Evolutionary conservation across 2,113 vertebrate genomes (phyloP).

Genomic region (Ibidorhyncha struthersii): DNA sequence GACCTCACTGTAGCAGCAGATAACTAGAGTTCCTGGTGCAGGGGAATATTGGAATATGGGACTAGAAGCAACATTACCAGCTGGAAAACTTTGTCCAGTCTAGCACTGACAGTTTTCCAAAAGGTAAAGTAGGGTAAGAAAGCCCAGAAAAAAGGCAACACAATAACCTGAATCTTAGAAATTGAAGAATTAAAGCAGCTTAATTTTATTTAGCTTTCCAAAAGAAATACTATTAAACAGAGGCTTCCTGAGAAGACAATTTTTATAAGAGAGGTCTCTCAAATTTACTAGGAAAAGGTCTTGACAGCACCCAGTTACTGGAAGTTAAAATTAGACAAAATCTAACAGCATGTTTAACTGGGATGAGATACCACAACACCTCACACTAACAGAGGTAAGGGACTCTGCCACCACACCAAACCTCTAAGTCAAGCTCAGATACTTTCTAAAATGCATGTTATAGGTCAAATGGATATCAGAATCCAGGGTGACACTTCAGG

Average conservation of each 20-base stretch:
- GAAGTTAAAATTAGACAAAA: not conserved
- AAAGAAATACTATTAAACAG: not conserved
- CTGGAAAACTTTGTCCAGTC: not conserved
- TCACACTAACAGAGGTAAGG: not conserved
- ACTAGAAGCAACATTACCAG: not conserved
- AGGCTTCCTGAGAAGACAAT: not conserved
- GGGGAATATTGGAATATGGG: not conserved
- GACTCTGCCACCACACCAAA: not conserved
- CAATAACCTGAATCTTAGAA: not conserved
- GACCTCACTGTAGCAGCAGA: not conserved
- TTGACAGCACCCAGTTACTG: not conserved
- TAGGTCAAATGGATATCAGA: not conserved
- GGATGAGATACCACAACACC: not conserved
- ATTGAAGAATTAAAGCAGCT: not conserved
- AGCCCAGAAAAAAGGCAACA: not conserved
- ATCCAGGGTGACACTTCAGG: not conserved
- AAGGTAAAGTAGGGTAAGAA: not conserved
- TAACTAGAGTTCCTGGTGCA: not conserved
- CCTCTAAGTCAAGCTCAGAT: not conserved
- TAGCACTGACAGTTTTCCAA: not conserved
- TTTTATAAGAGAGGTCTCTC: not conserved
- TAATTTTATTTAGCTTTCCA: not conserved
- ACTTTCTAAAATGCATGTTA: not conserved
- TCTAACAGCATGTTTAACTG: not conserved
- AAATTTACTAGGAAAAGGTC: not conserved